phyloP scores from a whole-genome alignment of 2,888 invertebrate species.

The Rapana venosa region DNA sequence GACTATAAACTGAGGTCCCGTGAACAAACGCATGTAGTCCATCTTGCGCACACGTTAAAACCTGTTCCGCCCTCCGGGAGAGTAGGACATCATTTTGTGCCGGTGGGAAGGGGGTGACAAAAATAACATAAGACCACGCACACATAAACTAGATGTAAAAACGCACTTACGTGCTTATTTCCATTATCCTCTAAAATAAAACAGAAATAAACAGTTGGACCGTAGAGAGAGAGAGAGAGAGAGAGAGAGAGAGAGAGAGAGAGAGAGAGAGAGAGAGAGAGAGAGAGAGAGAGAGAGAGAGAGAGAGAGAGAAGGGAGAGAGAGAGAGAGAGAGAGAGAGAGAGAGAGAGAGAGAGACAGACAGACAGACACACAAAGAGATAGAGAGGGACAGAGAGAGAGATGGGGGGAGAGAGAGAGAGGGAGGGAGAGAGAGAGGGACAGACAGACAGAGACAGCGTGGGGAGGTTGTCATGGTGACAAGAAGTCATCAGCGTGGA shows the following conservation, averaged over 20 bases:
- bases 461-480: neutral
- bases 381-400: neutral
- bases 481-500: conserved; percentile 20
- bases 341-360: neutral
- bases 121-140: too few relatives aligned
- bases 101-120: too few relatives aligned
- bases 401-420: neutral
- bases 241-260: neutral
- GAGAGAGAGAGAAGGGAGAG: neutral
- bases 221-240: neutral
- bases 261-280: conserved; percentile 12
- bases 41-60: too few relatives aligned
- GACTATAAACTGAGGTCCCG: too few relatives aligned
- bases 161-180: too few relatives aligned
- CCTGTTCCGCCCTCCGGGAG: too few relatives aligned
- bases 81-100: too few relatives aligned
- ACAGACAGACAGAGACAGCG: neutral
- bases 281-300: conserved; percentile 9
- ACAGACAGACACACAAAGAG: neutral
- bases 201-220: too few relatives aligned
- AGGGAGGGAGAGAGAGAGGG: neutral
- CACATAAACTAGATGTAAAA: too few relatives aligned
- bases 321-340: neutral
- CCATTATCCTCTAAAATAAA: too few relatives aligned
- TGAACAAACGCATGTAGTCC: too few relatives aligned